Percentiles rank a stretch among this genome's conserved stretches.
Conservation (phyloP, 2,888 invertebrate species). For the Epinotia brunnichana region DNA sequence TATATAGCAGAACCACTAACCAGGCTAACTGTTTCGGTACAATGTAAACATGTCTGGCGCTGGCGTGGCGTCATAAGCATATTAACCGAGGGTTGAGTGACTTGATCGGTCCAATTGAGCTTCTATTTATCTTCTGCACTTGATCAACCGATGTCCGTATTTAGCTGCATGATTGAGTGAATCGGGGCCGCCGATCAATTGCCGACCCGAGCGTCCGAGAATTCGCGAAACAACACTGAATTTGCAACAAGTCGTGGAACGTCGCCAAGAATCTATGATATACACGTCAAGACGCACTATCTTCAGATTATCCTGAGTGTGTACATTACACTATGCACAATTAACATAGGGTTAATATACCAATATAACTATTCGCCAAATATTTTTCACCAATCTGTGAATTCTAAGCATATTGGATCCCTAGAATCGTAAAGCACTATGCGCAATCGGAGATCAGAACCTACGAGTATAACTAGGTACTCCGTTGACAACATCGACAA, state of each 20-base stretch:
- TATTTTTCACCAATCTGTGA: no score
- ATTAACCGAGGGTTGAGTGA: not conserved
- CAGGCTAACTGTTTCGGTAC: not conserved
- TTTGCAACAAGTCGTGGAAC: conserved; percentile 19
- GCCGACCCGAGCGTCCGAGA: not conserved
- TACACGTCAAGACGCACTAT: conserved; percentile 13
- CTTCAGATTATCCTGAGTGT: not conserved
- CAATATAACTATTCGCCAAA: no score
- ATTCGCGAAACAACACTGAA: conserved; percentile 1
- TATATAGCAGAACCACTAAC: no score
- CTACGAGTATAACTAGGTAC: no score
- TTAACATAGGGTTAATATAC: no score
- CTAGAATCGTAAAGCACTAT: no score
- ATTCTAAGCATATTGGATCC: no score
- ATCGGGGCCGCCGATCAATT: conserved; percentile 7
- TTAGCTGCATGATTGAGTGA: conserved; percentile 6
- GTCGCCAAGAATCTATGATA: conserved; percentile 26
- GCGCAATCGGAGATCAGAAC: no score
- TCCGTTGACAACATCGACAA: no score
- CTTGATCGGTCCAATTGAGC: conserved; percentile 5
- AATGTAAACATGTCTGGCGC: not conserved
- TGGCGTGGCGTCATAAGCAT: no score
- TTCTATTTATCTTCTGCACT: not conserved
- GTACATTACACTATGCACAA: not conserved
- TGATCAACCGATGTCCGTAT: not conserved